A percentile compares a stretch with the other conserved stretches of the same genome.
phyloP scores from a whole-genome alignment of 2,797 vertebrate genomes.

The Silurus lanzhouensis region DNA sequence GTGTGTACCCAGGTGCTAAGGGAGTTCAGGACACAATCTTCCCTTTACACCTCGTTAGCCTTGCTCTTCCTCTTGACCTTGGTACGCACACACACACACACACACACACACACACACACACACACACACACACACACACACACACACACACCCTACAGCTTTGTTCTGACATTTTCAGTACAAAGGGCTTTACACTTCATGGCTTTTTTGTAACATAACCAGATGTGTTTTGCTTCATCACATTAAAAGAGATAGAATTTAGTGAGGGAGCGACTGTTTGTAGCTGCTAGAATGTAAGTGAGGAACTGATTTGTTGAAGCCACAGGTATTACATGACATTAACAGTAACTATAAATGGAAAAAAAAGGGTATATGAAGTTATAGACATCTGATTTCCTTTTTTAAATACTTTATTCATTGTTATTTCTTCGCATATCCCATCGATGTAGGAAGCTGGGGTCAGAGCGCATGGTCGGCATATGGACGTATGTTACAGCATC shows the following conservation, averaged over 20 bases:
- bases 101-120: not conserved
- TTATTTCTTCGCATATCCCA: no score
- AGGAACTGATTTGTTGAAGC: not conserved
- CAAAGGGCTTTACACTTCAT: not conserved
- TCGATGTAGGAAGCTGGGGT: no score
- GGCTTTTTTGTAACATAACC: not conserved
- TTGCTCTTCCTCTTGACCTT: constrained; percentile 11
- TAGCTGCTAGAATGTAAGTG: not conserved
- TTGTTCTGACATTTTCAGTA: not conserved
- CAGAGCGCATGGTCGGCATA: no score
- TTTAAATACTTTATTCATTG: no score
- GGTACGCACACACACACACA: not conserved
- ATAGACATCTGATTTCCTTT: no score
- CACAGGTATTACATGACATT: not conserved
- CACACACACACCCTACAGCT: not conserved
- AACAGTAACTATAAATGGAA: not conserved
- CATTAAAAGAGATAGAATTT: not conserved
- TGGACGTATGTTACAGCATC: no score
- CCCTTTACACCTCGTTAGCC: constrained; percentile 20
- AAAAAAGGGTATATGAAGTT: not conserved
- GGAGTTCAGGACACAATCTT: not conserved
- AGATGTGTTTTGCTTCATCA: not conserved
- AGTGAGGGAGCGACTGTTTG: not conserved
- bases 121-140: not conserved
- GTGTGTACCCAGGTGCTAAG: not conserved